Evolutionary conservation across 2,113 vertebrate species (phyloP).

Genomic region (Scartelaos histophorus): DNA sequence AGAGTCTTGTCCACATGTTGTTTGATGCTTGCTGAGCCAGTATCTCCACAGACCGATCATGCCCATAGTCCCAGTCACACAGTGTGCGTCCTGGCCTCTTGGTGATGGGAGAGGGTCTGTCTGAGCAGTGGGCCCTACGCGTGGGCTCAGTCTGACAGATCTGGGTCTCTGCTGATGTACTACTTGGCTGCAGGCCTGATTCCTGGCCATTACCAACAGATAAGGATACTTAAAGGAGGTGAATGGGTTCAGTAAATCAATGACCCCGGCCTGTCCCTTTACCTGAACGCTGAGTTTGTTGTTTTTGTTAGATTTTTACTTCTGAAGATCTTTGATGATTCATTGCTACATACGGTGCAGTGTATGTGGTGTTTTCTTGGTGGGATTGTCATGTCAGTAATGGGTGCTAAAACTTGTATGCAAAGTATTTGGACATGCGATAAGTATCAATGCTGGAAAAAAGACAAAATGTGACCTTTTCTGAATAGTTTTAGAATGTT

Average conservation of each 20-base stretch:
- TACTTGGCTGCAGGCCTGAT: conserved; percentile 41
- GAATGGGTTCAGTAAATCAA: conserved; percentile 29
- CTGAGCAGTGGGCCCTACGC: conserved; percentile 19
- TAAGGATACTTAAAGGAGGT: conserved; percentile 30
- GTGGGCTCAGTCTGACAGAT: conserved; percentile 62
- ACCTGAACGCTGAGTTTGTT: conserved; percentile 7
- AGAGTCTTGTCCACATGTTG: background rate
- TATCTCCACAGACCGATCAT: background rate
- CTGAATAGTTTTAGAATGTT: background rate
- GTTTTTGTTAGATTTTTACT: background rate
- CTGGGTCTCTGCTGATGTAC: conserved; percentile 62
- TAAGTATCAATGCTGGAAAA: background rate
- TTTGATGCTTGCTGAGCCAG: background rate
- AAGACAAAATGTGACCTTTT: no score
- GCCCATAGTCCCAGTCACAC: background rate
- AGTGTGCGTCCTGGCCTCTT: background rate
- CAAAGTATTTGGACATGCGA: background rate
- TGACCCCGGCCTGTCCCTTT: background rate
- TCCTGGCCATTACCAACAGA: conserved; percentile 38
- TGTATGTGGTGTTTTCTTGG: background rate
- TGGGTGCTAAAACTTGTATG: no score
- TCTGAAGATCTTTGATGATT: background rate
- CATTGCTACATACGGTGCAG: background rate
- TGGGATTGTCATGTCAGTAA: background rate
- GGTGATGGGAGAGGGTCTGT: conserved; percentile 20